These are phyloP conservation scores for Meleagris gallopavo DNA, from an alignment of 2,113 vertebrate species.

Conservation along the genomic window DNA sequence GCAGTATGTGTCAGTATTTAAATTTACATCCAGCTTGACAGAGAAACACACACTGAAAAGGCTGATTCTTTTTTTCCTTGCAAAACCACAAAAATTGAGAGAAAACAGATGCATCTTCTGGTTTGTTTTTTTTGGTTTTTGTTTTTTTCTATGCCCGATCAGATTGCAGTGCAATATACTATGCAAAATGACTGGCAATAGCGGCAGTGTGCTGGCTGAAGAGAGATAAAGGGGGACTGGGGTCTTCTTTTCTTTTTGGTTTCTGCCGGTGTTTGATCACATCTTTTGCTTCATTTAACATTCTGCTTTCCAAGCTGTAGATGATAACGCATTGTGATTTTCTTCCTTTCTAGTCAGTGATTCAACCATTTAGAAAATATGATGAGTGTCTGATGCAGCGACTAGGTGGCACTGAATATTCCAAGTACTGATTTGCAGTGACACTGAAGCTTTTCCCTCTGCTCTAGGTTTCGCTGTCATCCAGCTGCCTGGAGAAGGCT, in stretches of 20 bases:
- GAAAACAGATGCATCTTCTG: no score
- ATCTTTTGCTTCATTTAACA: not conserved
- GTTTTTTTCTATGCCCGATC: no score
- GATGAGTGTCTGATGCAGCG: not conserved
- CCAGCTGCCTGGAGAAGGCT: conserved; percentile 40
- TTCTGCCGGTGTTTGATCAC: not conserved
- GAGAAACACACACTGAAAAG: no score
- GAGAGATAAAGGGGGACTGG: not conserved
- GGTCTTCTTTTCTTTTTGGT: not conserved
- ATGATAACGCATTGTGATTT: not conserved
- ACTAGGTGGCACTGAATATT: not conserved
- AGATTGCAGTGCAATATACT: no score
- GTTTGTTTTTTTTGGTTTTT: no score
- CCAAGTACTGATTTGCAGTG: not conserved
- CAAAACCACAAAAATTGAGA: no score
- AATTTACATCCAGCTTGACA: no score
- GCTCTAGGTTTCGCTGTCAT: conserved; percentile 19
- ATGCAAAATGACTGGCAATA: no score
- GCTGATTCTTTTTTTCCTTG: no score
- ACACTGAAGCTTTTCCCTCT: not conserved
- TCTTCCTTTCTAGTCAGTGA: not conserved
- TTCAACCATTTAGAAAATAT: not conserved
- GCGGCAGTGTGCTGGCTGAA: no score
- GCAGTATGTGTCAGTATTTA: no score
- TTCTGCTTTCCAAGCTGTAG: not conserved